Evolutionary conservation across 2,888 invertebrate genomes (phyloP), one percentile per base, ranked within the genome.

Genomic region (Chrysina gloriosa): DNA sequence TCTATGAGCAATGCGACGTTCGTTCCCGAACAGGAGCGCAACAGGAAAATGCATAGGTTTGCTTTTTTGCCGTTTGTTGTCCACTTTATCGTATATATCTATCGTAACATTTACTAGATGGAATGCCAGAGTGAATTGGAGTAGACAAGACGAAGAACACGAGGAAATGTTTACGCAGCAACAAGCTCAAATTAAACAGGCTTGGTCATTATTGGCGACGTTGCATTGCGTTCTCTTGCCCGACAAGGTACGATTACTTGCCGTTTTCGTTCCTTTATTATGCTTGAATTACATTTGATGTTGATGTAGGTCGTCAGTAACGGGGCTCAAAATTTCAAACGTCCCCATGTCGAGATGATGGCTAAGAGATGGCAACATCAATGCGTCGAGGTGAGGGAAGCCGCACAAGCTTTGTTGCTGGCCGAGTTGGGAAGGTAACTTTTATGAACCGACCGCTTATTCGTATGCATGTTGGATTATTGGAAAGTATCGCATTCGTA

Each of bases 301-400:
- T 66, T 63, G 25, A 6, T 34, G 67, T 56, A 79, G 79, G 80
- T 83, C 16, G 79, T 83, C 67, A 84, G 78, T 76, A 83, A 87
- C 78, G 92, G 92, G 31, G 90, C 92, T 0, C 91, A 89, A 81
- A 89, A 88, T 69, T 97, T 95, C 84, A 95, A 97, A 80, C 89
- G 96, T n/a, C 97, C 98, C 0, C 95, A 96, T 83, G 95, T 99
- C 2, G 98, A 99, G 84, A 95, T 97, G 91, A 88, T 99, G 86
- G 98, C 98, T 0, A 90, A 97, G 14, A 88, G 97, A 70, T 99
- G 99, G 99, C 98, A 99, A 82, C 98, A 99, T 84, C 94, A 97
- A 76, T 99, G 98, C 82, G 88, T 98, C 3, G 98, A 99, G 86
- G 96, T 97, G 50, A 87, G 99, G 2, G 97, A 98, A 83, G 98